Evolutionary conservation across 35 echinoderm and acorn worm genomes (phyloP).

Genomic region (Apostichopus californicus): DNA sequence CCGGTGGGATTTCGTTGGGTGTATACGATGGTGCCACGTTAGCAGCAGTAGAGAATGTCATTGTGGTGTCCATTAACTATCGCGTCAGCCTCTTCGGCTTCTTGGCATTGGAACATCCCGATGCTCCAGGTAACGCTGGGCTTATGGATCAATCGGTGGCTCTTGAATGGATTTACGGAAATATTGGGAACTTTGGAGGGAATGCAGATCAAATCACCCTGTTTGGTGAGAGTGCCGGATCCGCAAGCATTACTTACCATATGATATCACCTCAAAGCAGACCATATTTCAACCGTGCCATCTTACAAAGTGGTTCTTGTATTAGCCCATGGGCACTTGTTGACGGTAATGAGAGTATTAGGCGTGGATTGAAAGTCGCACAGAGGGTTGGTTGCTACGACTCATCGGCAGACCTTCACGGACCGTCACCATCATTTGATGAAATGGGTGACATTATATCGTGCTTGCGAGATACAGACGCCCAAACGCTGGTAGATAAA

Average conservation of each 20-base stretch:
- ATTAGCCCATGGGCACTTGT: constrained; percentile 73
- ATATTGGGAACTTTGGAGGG: constrained; percentile 86
- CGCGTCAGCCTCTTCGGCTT: constrained; percentile 88
- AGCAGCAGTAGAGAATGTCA: constrained; percentile 80
- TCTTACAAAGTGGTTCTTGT: constrained; percentile 74
- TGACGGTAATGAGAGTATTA: constrained; percentile 64
- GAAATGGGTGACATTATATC: constrained; percentile 54
- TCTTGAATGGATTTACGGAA: constrained; percentile 84
- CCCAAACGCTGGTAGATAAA: constrained; percentile 35
- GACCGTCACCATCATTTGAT: constrained; percentile 20
- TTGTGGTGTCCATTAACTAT: constrained; percentile 92
- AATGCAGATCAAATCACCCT: constrained; percentile 73
- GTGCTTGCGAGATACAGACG: constrained; percentile 61
- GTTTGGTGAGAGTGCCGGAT: constrained; percentile 93
- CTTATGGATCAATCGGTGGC: constrained; percentile 76
- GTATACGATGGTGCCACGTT: constrained; percentile 88
- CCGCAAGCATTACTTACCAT: constrained; percentile 83
- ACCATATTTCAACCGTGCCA: constrained; percentile 74
- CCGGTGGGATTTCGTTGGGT: constrained; percentile 78
- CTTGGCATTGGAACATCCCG: constrained; percentile 63
- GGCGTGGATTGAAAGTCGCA: constrained; percentile 66
- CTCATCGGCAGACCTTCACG: constrained; percentile 11
- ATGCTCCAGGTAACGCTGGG: constrained; percentile 89
- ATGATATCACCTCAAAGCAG: constrained; percentile 73
- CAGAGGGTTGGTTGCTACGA: constrained; percentile 63